phyloP scores from a whole-genome alignment of 2,113 vertebrate species.

The Cranoglanis bouderius region DNA sequence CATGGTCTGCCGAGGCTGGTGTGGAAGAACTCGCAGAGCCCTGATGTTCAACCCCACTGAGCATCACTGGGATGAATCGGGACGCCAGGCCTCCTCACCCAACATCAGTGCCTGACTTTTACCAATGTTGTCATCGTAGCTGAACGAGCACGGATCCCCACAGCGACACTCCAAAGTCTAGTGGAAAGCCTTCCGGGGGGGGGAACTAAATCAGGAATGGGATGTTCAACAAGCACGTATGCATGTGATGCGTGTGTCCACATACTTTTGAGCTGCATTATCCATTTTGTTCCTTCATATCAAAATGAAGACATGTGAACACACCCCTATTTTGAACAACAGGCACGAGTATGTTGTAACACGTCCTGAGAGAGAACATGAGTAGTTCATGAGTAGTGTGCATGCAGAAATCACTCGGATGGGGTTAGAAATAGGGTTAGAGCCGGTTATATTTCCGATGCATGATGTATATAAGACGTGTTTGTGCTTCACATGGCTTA shows the following conservation, averaged over 20 bases:
- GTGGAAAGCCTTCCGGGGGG: not conserved
- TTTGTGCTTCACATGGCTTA: not conserved
- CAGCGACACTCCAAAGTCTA: not conserved
- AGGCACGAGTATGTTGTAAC: not conserved
- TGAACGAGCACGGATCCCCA: not conserved
- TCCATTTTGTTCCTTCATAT: not conserved
- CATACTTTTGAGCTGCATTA: not conserved
- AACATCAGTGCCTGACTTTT: too few relatives aligned
- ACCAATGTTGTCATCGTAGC: too few relatives aligned
- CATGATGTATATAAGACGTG: not conserved
- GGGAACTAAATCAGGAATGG: too few relatives aligned
- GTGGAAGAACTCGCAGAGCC: not conserved
- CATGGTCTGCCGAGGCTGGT: not conserved
- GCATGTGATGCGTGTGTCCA: not conserved
- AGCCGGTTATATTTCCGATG: not conserved
- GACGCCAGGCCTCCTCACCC: not conserved
- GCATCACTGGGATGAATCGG: not conserved
- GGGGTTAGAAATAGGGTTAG: not conserved
- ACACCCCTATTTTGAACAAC: too few relatives aligned
- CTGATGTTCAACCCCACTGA: not conserved
- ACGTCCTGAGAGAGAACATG: not conserved
- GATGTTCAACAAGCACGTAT: not conserved
- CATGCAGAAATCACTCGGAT: not conserved
- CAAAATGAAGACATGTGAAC: not conserved
- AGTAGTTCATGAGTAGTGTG: not conserved